Conservation (phyloP, 2,888 invertebrate species). For the Dilophus febrilis region DNA sequence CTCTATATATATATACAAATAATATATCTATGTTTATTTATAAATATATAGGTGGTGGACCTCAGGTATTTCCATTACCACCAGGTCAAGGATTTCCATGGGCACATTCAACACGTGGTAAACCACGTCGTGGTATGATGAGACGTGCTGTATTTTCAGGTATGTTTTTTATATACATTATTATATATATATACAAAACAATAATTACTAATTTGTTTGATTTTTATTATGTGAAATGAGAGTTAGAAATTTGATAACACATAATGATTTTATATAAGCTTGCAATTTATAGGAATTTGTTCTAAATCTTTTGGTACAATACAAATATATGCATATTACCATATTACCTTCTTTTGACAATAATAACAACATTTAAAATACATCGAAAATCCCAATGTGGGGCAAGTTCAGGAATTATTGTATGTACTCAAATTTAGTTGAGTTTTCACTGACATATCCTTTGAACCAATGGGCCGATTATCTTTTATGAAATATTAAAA, state of each 20-base stretch:
- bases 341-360: not conserved
- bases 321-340: not conserved
- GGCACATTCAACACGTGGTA: slow-evolving; percentile 81
- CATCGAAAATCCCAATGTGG: no score
- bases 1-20: not conserved
- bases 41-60: slow-evolving; percentile 26
- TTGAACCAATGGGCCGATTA: no score
- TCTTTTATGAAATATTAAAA: no score
- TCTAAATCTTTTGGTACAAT: not conserved
- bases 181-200: no score
- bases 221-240: no score
- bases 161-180: no score
- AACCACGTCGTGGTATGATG: slow-evolving; percentile 93
- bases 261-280: not conserved
- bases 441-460: no score
- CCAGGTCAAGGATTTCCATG: slow-evolving; percentile 57
- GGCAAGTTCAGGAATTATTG: no score
- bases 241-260: no score
- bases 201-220: no score
- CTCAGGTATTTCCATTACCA: slow-evolving; percentile 44
- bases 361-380: no score
- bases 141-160: slow-evolving; percentile 84
- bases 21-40: not conserved
- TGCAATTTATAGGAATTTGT: not conserved
- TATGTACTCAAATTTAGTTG: no score